Percentiles rank a stretch among this genome's conserved stretches.
Evolutionary conservation across 2,797 vertebrate species (phyloP).

Genomic region (Darevskia mixta): DNA sequence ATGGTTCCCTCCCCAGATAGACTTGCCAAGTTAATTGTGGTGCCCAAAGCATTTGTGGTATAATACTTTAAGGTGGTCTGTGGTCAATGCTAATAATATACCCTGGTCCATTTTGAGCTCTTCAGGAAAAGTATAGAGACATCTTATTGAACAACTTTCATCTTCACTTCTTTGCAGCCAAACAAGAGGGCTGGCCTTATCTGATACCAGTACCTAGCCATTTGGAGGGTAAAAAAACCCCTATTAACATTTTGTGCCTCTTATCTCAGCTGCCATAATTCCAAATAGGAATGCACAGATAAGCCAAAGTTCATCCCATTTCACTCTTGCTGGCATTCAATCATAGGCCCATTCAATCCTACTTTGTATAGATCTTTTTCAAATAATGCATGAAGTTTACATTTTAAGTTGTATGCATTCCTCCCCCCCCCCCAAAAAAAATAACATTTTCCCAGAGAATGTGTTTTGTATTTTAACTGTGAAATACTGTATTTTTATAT

Average conservation of each 20-base stretch:
- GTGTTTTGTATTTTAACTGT: no score
- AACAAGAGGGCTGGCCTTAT: neutral
- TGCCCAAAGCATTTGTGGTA: neutral
- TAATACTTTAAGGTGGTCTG: neutral
- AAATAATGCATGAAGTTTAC: no score
- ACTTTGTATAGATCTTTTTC: no score
- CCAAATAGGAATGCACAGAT: no score
- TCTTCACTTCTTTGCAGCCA: neutral
- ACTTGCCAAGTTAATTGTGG: neutral
- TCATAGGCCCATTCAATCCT: no score
- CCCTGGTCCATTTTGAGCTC: neutral
- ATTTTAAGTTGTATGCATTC: no score
- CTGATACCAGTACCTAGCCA: neutral
- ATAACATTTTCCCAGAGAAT: no score
- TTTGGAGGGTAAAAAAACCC: neutral
- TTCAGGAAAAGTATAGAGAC: no score
- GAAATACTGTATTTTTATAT: no score
- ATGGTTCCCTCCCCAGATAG: neutral
- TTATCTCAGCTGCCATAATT: neutral
- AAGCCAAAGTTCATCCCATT: no score
- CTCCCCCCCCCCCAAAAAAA: no score
- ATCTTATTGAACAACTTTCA: neutral
- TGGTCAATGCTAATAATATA: neutral
- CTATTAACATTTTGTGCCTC: neutral
- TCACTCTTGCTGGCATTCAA: no score